Conservation (phyloP, 2,113 vertebrate species). For the Coptodon rendalli region DNA sequence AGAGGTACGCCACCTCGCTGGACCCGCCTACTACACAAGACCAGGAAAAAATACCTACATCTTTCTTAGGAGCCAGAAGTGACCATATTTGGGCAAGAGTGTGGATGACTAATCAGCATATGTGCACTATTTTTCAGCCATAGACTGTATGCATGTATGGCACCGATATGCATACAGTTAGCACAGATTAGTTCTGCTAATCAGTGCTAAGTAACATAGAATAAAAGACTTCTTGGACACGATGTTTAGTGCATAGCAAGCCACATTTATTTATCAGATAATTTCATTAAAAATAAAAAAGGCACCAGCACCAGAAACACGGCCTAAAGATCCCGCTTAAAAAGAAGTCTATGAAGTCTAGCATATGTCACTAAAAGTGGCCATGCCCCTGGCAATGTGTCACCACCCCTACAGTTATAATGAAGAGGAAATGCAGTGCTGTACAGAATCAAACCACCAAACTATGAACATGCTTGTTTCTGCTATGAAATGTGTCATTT, state of each 20-base stretch:
- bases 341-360: background rate
- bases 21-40: background rate
- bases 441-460: background rate
- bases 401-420: background rate
- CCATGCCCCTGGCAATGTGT: background rate
- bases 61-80: background rate
- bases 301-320: background rate
- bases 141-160: background rate
- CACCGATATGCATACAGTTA: background rate
- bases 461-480: background rate
- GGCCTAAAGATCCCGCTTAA: fast-evolving
- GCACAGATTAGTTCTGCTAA: background rate
- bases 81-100: background rate
- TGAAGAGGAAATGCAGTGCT: background rate
- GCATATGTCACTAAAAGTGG: background rate
- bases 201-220: background rate
- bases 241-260: background rate
- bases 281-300: background rate
- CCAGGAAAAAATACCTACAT: background rate
- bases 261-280: background rate
- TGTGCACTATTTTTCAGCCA: background rate
- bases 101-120: background rate
- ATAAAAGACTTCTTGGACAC: background rate
- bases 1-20: background rate
- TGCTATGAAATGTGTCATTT: background rate